Evolutionary conservation across 2,888 invertebrate genomes (phyloP), one percentile per base, ranked within the genome.

Genomic region (Leptinotarsa juncta): DNA sequence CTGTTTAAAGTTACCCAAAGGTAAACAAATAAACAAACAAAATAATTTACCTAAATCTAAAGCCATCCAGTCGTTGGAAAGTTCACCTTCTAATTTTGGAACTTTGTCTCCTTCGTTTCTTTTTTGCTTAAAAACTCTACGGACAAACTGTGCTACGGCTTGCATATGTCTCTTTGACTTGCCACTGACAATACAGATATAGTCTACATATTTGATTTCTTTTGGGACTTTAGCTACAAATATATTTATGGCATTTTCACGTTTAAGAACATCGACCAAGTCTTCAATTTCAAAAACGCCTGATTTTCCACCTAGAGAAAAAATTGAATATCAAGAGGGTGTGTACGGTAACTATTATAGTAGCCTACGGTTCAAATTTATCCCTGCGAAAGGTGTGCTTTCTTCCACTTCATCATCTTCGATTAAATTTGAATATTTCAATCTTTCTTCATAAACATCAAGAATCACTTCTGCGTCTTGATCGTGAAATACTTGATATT

Each of bases 251-350:
- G 93, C 94, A 85, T 94, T 96, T 86, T 97, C 96, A 83, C 91
- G 90, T 79, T 90, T 90, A 48, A 98, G 88, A 32, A 96, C 88
- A 20, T 92, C 90, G 0, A 97, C 92, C 67, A 98, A 87, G 79
- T 97, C 96, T 85, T 96, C 94, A 65, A 97, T 91, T 82, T 98
- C 97, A 88, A 93, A 97, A 0, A 97, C 97, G 49, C 97, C 97
- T 79, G 87, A 90, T 76, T 90, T 83, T 16, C 97, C 98, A 85
- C 95, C 97, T 97, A 84, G 66, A 90, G 89, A 77, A 57, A 23
- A 14, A 14, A 23, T 5, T 14, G 4, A 57, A 20, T 57, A 57
- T 14, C 12, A 23, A 53, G n/a, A 53, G 53, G 53, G 18, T 18
- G 14, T 20, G 32, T 32, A n/a, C 0, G 3, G 2, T 51, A 3